phyloP scores from a whole-genome alignment of 64 coral and sea anemone genomes.

The Astreopora myriophthalma region DNA sequence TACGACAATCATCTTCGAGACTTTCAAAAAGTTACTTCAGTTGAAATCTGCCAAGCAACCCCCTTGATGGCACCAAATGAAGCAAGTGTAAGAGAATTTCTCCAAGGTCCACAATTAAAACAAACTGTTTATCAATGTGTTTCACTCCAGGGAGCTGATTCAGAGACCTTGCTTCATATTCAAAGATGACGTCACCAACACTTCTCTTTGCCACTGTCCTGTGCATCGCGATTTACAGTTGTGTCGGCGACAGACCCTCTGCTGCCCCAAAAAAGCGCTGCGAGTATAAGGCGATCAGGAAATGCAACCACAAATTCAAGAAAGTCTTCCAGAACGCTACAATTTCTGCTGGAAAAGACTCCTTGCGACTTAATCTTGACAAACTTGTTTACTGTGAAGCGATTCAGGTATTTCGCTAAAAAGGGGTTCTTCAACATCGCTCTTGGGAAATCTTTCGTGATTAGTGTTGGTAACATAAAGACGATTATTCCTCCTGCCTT shows the following conservation, averaged over 20 bases:
- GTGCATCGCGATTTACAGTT: background rate
- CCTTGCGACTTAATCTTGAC: too few relatives aligned
- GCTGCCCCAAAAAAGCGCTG: background rate
- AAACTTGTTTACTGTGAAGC: slow-evolving; percentile 61
- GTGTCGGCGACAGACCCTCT: background rate
- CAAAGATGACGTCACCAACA: background rate
- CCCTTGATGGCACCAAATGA: too few relatives aligned
- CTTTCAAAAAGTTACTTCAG: too few relatives aligned
- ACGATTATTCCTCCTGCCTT: too few relatives aligned
- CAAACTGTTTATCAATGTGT: background rate
- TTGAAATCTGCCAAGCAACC: too few relatives aligned
- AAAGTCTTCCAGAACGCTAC: background rate
- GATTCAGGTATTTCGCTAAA: slow-evolving; percentile 50
- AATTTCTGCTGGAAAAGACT: background rate
- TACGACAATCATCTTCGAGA: too few relatives aligned
- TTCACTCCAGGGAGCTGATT: background rate
- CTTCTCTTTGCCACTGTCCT: slow-evolving; percentile 1
- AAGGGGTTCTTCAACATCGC: too few relatives aligned
- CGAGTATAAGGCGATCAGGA: slow-evolving; percentile 61
- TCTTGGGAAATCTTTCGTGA: too few relatives aligned
- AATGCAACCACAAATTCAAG: slow-evolving; percentile 75
- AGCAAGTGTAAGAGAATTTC: too few relatives aligned
- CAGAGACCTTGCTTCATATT: background rate
- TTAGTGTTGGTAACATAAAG: too few relatives aligned
- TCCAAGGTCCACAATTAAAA: too few relatives aligned